Evolutionary conservation across 2,888 invertebrate genomes (phyloP), one percentile per base, ranked within the genome.

Genomic region (Hypselothyrea guttata): DNA sequence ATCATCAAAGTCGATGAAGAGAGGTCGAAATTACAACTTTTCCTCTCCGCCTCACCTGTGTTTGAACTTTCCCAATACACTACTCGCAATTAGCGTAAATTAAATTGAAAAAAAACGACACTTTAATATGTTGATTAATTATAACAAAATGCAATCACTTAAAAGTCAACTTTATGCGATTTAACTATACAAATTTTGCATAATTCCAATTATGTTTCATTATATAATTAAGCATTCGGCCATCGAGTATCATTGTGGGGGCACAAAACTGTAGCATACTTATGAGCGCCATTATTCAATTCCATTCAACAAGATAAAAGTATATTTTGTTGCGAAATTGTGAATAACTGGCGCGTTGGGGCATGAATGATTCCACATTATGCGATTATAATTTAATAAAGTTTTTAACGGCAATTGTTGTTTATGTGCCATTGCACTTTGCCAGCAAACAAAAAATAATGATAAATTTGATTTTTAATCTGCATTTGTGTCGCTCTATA

Each of bases 341-440:
- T 16, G 5, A 40, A 37, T 37, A 30, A 4, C 9, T 33, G 11
- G 16, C 46, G 71, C 57, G 53, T 67, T 44, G 57, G 40, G 49
- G 46, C 48, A 35, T 56, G 28, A 31, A 61, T 63, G 52, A 73
- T 79, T 58, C 52, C 52, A 49, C 54, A 78, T 69, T 67, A 55
- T 68, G 48, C 35, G 58, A 62, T 73, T 51, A 63, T 71, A 73
- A 70, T 75, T 78, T 71, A 75, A 81, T 81, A 55, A 46, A 71
- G 46, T 58, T 71, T 22, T 57, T 38, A 62, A 47, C 63, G 33
- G 34, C 11, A 18, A 16, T 64, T 56, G 28, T 31, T 38, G 28
- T 37, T 34, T 37, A 34, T 47, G 31, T 18, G 27, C 31, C 9
- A 13, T 12, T 35, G n/a, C 22, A n/a, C 22, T 22, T 22, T 22